Base-by-base conservation (phyloP, 2,113 vertebrate species). In the Rhinoderma darwinii region DNA sequence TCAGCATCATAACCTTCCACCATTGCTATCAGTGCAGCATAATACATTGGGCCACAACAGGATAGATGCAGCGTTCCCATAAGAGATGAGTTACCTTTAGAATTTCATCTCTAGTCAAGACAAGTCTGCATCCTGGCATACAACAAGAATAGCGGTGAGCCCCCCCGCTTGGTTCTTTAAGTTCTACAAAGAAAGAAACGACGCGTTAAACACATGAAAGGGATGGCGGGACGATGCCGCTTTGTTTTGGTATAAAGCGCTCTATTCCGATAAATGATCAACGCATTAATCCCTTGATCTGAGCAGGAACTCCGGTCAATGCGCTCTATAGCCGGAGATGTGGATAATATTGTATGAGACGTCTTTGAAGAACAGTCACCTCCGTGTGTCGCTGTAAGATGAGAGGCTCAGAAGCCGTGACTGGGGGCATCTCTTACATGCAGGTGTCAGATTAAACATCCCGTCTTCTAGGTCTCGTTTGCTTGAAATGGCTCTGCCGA, bases 361-460 rank as follows among this genome's bases (percentile, higher is more conserved):
- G 68, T 37, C 32, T 51, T 17, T 27, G 74, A 50, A 25, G 41
- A 75, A 1, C 22, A 5, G 39, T 17, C 72, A 22, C 7, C 25
- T 75, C 41, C 5, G 10, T 5, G 4, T n/a, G 25, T 11, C 15
- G 8, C 10, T 74, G 5, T 76, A 30, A 44, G 11, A 68, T 9
- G 68, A 72, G 35, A 18, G 37, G 18, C 39, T n/a, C 59, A n/a
- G 4, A 61, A 61, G n/a, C 22, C 7, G 17, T 50, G 63, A 30
- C 14, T 47, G 50, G 32, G 68, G 74, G 70, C 1, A 61, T 25
- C 39, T 32, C 27, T 66, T 12, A 47, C 27, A 59, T 22, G 10
- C 54, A 77, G 51, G 15, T 66, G 84, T 86, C 54, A 76, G 22
- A 20, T 32, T 7, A 79, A 32, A 75, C 59, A 41, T 80, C 39